phyloP scores from a whole-genome alignment of 1,140 invertebrate genomes.

The Zeugodacus cucurbitae region DNA sequence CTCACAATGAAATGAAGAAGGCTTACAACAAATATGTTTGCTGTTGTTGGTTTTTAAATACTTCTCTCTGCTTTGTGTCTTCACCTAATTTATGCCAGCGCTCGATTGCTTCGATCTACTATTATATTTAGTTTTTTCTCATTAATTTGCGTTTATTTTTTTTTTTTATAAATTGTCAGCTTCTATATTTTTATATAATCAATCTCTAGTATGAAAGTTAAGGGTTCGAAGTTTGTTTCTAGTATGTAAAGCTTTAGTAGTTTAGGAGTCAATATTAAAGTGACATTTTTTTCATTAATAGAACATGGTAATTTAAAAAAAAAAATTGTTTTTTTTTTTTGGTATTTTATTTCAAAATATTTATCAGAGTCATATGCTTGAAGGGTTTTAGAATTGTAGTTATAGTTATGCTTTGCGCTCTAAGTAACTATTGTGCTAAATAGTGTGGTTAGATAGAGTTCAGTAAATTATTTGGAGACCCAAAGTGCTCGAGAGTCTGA shows the following conservation, averaged over 20 bases:
- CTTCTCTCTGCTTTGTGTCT: not conserved
- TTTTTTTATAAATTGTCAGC: not conserved
- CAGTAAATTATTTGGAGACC: too few species aligned
- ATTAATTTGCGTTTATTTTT: not conserved
- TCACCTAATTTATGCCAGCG: not conserved
- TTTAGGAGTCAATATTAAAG: not conserved
- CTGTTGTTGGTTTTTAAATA: not conserved
- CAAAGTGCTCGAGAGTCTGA: too few species aligned
- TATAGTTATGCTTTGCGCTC: too few species aligned
- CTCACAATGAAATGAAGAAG: not conserved
- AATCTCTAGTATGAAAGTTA: not conserved
- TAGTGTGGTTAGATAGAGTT: too few species aligned
- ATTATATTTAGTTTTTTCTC: not conserved
- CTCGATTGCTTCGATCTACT: not conserved
- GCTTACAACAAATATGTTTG: not conserved
- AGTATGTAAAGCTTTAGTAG: not conserved
- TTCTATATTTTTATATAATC: not conserved
- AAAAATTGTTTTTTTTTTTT: too few species aligned
- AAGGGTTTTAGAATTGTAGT: too few species aligned
- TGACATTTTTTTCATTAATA: too few species aligned
- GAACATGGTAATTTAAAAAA: too few species aligned
- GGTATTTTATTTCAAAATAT: too few species aligned
- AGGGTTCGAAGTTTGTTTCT: not conserved
- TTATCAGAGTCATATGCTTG: too few species aligned
- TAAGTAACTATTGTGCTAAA: too few species aligned